Percentiles rank a stretch among this genome's conserved stretches.
Conservation (phyloP, 2,113 vertebrate genomes). For the Tenrec ecaudatus region DNA sequence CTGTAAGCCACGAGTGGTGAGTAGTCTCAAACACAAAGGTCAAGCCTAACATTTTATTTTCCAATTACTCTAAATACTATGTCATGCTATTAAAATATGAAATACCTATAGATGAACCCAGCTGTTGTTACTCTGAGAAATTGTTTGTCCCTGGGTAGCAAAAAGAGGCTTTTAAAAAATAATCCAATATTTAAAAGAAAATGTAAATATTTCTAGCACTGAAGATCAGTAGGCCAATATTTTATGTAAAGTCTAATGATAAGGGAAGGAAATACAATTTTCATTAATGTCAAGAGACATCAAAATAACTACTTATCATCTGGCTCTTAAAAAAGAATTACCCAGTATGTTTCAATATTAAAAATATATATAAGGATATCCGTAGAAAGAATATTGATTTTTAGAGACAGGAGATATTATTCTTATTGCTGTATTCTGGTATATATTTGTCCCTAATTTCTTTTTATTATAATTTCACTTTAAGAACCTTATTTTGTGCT, state of each 20-base stretch:
- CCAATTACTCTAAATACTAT: background rate
- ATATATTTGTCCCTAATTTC: slow-evolving; percentile 6
- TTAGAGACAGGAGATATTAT: background rate
- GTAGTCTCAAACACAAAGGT: slow-evolving; percentile 57
- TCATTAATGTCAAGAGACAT: slow-evolving; percentile 31
- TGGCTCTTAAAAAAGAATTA: background rate
- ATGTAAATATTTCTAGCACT: background rate
- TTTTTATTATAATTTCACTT: background rate
- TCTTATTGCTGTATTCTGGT: background rate
- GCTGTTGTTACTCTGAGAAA: background rate
- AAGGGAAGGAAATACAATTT: background rate
- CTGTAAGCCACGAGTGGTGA: slow-evolving; percentile 93
- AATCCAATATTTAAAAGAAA: too few species aligned
- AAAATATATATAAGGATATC: background rate
- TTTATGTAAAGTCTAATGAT: background rate
- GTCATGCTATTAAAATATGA: slow-evolving; percentile 25
- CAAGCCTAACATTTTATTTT: background rate
- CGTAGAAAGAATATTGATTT: background rate
- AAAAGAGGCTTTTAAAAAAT: background rate
- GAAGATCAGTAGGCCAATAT: background rate
- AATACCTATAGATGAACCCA: slow-evolving; percentile 20
- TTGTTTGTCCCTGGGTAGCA: background rate
- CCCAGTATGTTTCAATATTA: background rate
- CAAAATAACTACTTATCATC: background rate
- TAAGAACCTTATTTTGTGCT: slow-evolving; percentile 17